Evolutionary conservation across 2,888 invertebrate species (phyloP), one percentile per base, ranked within the genome.

Genomic region (Tenodera sinensis): DNA sequence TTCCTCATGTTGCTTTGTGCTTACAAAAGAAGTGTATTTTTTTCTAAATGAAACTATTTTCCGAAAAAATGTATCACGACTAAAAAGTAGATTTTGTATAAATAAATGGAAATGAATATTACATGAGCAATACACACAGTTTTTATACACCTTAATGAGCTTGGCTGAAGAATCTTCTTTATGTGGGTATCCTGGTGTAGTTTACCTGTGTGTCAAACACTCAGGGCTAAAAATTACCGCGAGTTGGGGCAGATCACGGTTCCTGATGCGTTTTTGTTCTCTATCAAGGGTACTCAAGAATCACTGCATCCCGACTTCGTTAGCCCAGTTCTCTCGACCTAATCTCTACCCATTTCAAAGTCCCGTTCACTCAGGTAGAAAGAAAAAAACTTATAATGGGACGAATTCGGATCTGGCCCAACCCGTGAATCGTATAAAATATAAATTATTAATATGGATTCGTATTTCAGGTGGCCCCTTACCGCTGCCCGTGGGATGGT

Each of bases 171-270:
- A 25, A 30, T 86, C 28, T 7, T 20, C 27, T 34, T 87, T 87
- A 82, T 87, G 87, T 87, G 34, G 87, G 87, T n/a, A 27, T 20
- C 81, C 30, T 15, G 27, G n/a, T 25, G 34, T 27, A 34, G 34
- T 30, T 28, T 81, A 30, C 81, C 25, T 86, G 83, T 87, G 54
- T 20, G 54, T 71, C 30, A 28, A 87, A 87, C 30, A 87, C 82
- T 87, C 25, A 42, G 25, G 82, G 42, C 54, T 71, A 87, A 42
- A 34, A 71, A 71, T 71, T 71, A 71, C 54, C 54, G 54, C 12
- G 83, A 30, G 28, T 87, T 87, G 87, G 15, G 87, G 87, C 3
- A 87, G 87, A 34, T 34, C 87, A 87, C 34, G 87, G 83, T 71
- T 71, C 6, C 54, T 71, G 54, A 71, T 71, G 54, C 54, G 54